Evolutionary conservation across 2,797 vertebrate species (phyloP).

Genomic region (Onychomys leucogaster): DNA sequence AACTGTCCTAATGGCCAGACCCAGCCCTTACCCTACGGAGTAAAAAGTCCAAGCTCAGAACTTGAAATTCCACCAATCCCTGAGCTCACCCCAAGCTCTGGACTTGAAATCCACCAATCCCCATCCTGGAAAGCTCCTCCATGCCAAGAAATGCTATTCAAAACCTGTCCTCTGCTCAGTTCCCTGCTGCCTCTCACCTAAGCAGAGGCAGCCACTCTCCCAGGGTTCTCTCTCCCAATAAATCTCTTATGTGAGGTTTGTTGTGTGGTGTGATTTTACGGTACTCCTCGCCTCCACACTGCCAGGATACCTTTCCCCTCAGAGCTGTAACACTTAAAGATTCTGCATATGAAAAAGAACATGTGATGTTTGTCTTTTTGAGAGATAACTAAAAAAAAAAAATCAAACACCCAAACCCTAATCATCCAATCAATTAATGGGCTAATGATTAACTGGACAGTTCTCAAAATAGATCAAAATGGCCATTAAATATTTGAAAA

Average conservation of each 20-base stretch:
- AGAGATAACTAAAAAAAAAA: background rate
- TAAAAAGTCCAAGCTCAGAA: background rate
- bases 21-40: background rate
- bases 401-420: background rate
- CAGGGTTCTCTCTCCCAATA: background rate
- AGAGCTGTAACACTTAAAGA: background rate
- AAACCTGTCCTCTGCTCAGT: background rate
- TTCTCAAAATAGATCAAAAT: background rate
- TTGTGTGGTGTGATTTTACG: background rate
- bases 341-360: background rate
- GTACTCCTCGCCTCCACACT: background rate
- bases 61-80: no score
- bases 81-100: no score
- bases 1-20: background rate
- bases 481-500: background rate
- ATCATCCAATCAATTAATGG: background rate
- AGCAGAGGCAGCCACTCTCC: background rate
- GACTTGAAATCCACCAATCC: background rate
- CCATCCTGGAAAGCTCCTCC: background rate
- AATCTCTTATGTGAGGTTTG: background rate
- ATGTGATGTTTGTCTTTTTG: background rate
- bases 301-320: background rate
- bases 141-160: no score
- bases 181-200: background rate
- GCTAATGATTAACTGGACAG: background rate